Base-by-base conservation (phyloP, 2,888 invertebrate species). In the Microplitis manilae region DNA sequence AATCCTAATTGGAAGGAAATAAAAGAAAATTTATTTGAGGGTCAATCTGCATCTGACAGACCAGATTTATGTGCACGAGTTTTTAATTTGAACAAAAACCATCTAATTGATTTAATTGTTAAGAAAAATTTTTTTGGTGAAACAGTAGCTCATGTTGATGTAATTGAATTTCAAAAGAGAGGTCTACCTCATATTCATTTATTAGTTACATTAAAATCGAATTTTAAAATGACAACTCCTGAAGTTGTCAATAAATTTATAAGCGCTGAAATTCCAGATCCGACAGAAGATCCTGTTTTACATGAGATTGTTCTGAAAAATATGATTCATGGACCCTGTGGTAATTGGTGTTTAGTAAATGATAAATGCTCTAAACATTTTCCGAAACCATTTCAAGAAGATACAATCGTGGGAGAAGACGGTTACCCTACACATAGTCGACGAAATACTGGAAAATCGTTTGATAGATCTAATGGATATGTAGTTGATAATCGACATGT, bases 271-370 rank as follows among this genome's bases (percentile, higher is more conserved):
- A 82, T 90, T 61, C 88, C 89, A 0, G 82, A 89, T 79, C 79
- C 77, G 20, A 15, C 80, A 30, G 50, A 40, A 20, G 76, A 87
- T 79, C 83, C 83, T 1, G 65, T 71, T 7, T 81, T 90, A 20
- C 80, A 84, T 80, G 80, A 84, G 5, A 83, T 88, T 40, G 84
- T 91, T 5, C 83, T 73, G 40, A 81, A 82, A 74, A 80, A 85
- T 75, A 88, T 90, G 87, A 84, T 88, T 74, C 86, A 90, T 83
- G 87, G 88, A 73, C 86, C 88, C 75, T 88, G 87, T 81, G 86
- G 86, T 6, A 73, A 79, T 68, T 83, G 83, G 82, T 83, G 80
- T 71, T 68, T 72, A 50, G 72, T 83, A 17, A 64, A 81, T 70
- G 81, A 81, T 17, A 83, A 84, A 80, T 86, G 85, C 62, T 77